Evolutionary conservation across 2,797 vertebrate species (phyloP).

Genomic region (Iguana delicatissima): DNA sequence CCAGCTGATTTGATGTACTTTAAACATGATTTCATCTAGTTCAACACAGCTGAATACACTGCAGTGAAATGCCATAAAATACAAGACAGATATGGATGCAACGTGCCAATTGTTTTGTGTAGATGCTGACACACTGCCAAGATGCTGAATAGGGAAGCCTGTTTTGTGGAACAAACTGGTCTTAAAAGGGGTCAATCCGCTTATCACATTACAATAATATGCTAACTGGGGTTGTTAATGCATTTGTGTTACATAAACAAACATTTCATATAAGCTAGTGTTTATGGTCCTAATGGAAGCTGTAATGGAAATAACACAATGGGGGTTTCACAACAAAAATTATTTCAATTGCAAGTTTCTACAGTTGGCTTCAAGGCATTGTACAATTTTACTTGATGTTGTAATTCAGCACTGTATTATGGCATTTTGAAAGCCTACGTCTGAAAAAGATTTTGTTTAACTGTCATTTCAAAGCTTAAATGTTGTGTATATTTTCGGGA

Average conservation of each 20-base stretch:
- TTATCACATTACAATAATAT: conserved; percentile 58
- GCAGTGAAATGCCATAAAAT: conserved; percentile 58
- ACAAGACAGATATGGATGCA: conserved; percentile 36
- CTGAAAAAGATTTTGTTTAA: conserved; percentile 39
- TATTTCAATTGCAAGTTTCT: conserved; percentile 13
- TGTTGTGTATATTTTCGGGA: not conserved
- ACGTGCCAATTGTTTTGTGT: conserved; percentile 50
- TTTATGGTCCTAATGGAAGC: conserved; percentile 44
- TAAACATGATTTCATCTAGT: conserved; percentile 52
- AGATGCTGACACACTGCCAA: conserved; percentile 55
- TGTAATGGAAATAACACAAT: conserved; percentile 42
- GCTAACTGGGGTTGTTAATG: conserved; percentile 58
- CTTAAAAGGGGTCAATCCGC: conserved; percentile 60
- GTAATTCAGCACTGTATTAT: conserved; percentile 37
- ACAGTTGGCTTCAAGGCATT: conserved; percentile 22
- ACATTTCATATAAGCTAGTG: conserved; percentile 43
- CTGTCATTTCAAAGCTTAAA: conserved; percentile 24
- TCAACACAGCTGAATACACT: conserved; percentile 27
- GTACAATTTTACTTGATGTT: not conserved
- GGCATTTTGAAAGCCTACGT: conserved; percentile 30
- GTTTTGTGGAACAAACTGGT: conserved; percentile 60
- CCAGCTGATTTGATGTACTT: conserved; percentile 29
- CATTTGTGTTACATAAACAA: conserved; percentile 53
- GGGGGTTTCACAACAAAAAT: conserved; percentile 42
- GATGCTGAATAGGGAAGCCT: conserved; percentile 55